phyloP scores from a whole-genome alignment of 2,113 vertebrate species.

The Lipophrys pholis region DNA sequence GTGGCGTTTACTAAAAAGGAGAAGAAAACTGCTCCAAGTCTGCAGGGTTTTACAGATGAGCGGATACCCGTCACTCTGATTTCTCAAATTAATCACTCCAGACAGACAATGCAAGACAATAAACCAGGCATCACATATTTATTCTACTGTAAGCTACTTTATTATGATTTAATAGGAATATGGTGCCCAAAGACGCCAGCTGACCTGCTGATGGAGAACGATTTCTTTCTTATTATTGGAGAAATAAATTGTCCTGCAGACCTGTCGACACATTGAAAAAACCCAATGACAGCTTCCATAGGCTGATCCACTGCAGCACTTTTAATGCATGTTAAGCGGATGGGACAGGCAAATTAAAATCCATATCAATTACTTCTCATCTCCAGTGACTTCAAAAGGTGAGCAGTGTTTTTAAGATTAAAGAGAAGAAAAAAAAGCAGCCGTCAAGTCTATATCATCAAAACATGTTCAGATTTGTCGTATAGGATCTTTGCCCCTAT shows the following conservation, averaged over 20 bases:
- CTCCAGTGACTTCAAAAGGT: conserved; percentile 54
- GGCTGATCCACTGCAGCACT: conserved; percentile 59
- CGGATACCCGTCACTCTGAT: conserved; percentile 32
- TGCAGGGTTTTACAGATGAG: conserved; percentile 49
- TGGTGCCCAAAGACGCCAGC: conserved; percentile 7
- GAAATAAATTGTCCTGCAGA: conserved; percentile 64
- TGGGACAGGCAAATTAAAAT: conserved; percentile 68
- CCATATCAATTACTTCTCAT: conserved; percentile 67
- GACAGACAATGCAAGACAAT: conserved; percentile 12
- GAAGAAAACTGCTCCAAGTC: conserved; percentile 47
- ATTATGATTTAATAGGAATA: conserved; percentile 43
- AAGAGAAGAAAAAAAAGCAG: conserved; percentile 41
- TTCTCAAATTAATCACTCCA: conserved; percentile 53
- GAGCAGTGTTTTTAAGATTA: conserved; percentile 35
- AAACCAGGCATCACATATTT: conserved; percentile 16
- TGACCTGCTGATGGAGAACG: conserved; percentile 48
- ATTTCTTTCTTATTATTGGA: conserved; percentile 32
- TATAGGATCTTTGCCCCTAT: background rate
- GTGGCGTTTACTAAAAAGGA: conserved; percentile 48
- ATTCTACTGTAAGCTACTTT: conserved; percentile 19
- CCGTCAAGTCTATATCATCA: conserved; percentile 55
- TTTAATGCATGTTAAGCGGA: conserved; percentile 70
- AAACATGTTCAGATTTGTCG: conserved; percentile 59
- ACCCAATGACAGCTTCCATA: conserved; percentile 59
- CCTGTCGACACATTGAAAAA: conserved; percentile 55